Evolutionary conservation across 2,888 invertebrate species (phyloP).

Genomic region (Sminthurinus aureus): DNA sequence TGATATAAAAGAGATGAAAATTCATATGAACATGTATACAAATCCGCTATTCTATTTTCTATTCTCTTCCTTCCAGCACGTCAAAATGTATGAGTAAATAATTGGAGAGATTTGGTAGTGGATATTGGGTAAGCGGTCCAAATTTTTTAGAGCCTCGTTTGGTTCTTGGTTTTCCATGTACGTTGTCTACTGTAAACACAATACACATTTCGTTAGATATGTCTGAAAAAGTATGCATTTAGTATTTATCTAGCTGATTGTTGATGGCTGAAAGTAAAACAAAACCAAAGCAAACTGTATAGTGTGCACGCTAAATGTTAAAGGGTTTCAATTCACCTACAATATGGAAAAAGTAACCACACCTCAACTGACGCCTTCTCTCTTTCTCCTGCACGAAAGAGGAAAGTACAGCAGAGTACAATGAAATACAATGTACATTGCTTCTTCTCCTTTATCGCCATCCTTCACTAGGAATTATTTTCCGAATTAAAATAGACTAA

Average conservation of each 20-base stretch:
- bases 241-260: neutral
- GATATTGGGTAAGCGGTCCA: neutral
- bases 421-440: neutral
- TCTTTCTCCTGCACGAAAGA: constrained; percentile 44
- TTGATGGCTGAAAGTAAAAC: neutral
- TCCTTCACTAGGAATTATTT: constrained; percentile 39
- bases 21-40: too few species aligned
- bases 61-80: neutral
- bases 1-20: neutral
- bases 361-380: constrained; percentile 47
- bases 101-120: constrained; percentile 5
- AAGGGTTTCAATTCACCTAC: constrained; percentile 30
- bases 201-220: too few species aligned
- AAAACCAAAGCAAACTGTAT: neutral
- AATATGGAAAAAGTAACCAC: constrained; percentile 45
- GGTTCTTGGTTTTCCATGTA: neutral
- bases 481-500: constrained; percentile 45
- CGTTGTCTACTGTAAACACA: too few species aligned
- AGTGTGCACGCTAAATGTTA: too few species aligned
- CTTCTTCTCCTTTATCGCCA: neutral
- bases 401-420: too few species aligned
- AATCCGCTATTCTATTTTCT: too few species aligned
- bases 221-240: neutral
- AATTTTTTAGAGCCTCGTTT: neutral
- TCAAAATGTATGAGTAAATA: constrained; percentile 1